phyloP scores from a whole-genome alignment of 2,888 invertebrate genomes.

The Dryadula phaetusa region DNA sequence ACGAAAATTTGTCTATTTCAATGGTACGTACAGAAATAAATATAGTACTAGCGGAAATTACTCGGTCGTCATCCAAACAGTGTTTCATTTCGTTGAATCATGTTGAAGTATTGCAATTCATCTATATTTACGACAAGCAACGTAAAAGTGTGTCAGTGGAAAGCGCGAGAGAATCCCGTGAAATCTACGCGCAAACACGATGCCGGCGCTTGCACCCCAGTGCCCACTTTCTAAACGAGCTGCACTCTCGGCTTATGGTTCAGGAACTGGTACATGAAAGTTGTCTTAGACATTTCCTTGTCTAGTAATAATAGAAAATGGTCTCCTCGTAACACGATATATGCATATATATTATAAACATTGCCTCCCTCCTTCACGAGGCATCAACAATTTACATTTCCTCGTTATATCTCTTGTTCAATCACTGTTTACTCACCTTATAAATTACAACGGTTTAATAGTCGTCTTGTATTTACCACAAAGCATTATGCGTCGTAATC shows the following conservation, averaged over 20 bases:
- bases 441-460: constrained; percentile 13
- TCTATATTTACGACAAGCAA: constrained; percentile 42
- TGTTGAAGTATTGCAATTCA: constrained; percentile 22
- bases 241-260: constrained; percentile 71
- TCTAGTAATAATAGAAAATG: constrained; percentile 44
- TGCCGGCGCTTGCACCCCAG: constrained; percentile 65
- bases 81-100: background rate
- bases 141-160: constrained; percentile 80
- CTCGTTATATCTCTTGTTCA: constrained; percentile 6
- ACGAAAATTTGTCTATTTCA: background rate
- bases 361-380: constrained; percentile 11
- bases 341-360: constrained; percentile 27
- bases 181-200: constrained; percentile 76
- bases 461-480: constrained; percentile 2
- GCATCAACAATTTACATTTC: constrained; percentile 18
- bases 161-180: constrained; percentile 83
- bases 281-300: constrained; percentile 73
- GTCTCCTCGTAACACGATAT: constrained; percentile 24
- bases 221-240: constrained; percentile 83
- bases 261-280: constrained; percentile 80
- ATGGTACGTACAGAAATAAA: background rate
- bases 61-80: background rate
- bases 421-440: constrained; percentile 1
- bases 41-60: background rate
- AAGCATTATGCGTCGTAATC: constrained; percentile 19